Evolutionary conservation across 1,140 invertebrate genomes (phyloP).

Genomic region (Mercenaria mercenaria): DNA sequence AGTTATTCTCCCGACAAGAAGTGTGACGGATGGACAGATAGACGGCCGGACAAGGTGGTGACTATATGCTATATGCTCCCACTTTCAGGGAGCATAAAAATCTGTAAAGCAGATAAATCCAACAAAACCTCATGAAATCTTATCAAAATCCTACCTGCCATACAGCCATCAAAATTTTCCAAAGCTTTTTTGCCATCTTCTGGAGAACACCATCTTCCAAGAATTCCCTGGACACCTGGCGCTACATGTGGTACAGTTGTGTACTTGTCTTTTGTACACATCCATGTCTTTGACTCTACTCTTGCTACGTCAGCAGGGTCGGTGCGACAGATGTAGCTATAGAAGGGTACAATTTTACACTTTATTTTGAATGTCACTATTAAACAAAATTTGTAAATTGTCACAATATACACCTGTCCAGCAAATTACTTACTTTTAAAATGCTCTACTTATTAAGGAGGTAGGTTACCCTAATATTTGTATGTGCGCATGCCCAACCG

Average conservation of each 20-base stretch:
- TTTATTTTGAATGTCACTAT: neutral
- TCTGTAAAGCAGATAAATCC: no score
- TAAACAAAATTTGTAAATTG: neutral
- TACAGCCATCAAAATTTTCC: slow-evolving; percentile 96
- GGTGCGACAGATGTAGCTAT: slow-evolving; percentile 96
- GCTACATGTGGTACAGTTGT: slow-evolving; percentile 92
- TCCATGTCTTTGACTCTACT: slow-evolving; percentile 98
- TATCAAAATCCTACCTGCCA: slow-evolving; percentile 92
- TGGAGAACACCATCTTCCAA: slow-evolving; percentile 98
- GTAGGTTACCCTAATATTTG: no score
- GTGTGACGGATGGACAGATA: no score
- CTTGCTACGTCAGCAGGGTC: slow-evolving; percentile 99
- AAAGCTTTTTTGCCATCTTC: slow-evolving; percentile 93
- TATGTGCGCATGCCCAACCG: no score
- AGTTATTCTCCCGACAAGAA: no score
- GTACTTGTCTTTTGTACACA: slow-evolving; percentile 92
- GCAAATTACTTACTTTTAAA: no score
- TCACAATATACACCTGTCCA: no score
- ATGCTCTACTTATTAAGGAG: no score
- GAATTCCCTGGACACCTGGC: slow-evolving; percentile 82
- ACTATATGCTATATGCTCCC: no score
- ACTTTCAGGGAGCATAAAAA: no score
- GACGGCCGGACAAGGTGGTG: no score
- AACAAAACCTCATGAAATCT: no score
- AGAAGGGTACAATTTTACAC: neutral